A percentile compares a stretch with the other conserved stretches of the same genome.
Evolutionary conservation across 2,113 vertebrate species (phyloP).

Genomic region (Circaetus cinerascens): DNA sequence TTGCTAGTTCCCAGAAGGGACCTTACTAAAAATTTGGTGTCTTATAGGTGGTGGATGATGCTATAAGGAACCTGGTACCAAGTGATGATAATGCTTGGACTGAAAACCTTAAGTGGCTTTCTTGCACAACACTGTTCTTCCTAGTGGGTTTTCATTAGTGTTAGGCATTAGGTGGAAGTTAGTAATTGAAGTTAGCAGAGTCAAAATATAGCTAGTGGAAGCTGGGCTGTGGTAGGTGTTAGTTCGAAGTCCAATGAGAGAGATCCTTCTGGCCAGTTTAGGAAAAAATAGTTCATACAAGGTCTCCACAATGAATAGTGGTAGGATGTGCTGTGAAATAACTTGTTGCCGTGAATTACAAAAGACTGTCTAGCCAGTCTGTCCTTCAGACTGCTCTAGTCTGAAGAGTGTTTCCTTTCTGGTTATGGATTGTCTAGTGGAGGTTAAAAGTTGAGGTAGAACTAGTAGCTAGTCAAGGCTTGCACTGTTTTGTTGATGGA

Average conservation of each 20-base stretch:
- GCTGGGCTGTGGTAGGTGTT: background rate
- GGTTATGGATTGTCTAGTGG: background rate
- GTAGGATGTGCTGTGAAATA: background rate
- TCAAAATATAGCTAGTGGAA: background rate
- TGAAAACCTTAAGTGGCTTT: background rate
- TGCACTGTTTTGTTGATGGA: background rate
- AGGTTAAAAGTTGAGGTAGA: background rate
- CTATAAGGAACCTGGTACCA: rapidly evolving
- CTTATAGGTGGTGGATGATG: background rate
- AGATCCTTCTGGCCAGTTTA: background rate
- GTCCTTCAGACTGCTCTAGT: background rate
- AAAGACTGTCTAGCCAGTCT: background rate
- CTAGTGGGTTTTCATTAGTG: background rate
- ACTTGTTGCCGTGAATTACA: background rate
- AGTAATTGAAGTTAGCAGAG: background rate
- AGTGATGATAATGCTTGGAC: background rate
- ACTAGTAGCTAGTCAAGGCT: background rate
- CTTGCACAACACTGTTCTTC: background rate
- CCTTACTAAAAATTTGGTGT: background rate
- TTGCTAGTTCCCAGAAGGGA: background rate
- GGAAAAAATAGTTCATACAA: background rate
- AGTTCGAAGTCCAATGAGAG: background rate
- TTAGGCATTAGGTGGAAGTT: background rate
- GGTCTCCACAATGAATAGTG: background rate
- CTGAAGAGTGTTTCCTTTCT: background rate